Evolutionary conservation across 2,888 invertebrate species (phyloP), one percentile per base, ranked within the genome.

Genomic region (Amphiduros pacificus): DNA sequence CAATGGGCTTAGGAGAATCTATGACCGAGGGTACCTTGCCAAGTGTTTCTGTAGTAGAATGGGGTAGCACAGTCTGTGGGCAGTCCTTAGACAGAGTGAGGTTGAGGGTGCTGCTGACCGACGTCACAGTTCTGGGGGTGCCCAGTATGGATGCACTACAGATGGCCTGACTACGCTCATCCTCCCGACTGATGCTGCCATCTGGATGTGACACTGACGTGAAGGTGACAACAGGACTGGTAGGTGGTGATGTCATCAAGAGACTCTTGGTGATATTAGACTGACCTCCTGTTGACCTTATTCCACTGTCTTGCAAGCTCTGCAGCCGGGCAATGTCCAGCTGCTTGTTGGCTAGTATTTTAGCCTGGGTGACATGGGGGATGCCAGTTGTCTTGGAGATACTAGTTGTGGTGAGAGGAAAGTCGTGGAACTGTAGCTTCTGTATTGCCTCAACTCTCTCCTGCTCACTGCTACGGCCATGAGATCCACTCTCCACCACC

Each of bases 371-470:
- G 6, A 74, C 60, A n/a, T 64, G 54, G n/a, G 72, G 52, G 11
- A 60, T 50, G 6, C 69, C 66, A 27, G 70, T 65, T 1, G 63
- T 61, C 29, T 63, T 54, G 11, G 66, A 66, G 27, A 72, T 61
- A 44, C 70, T 65, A 4, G 73, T 69, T 17, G 76, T 76, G 11
- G 76, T 75, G 5, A 75, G 59, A 5, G 76, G 75, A 59, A 77
- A 77, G 56, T 78, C 78, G 60, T 74, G 74, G 61, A 74, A 77
- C 64, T 79, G 76, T 6, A 76, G 61, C 62, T 73, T 76, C 59
- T 77, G 77, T 22, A 73, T 71, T 9, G 73, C 71, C 61, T 73
- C 71, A 20, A 75, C 71, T 63, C 70, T 70, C 54, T 73, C 71
- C 26, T 68, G 62, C n/a, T n/a, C n/a, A n/a, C n/a, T n/a, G n/a